Evolutionary conservation across 2,797 vertebrate species (phyloP), one percentile per base, ranked within the genome.

Genomic region (Kryptolebias ocellatus): DNA sequence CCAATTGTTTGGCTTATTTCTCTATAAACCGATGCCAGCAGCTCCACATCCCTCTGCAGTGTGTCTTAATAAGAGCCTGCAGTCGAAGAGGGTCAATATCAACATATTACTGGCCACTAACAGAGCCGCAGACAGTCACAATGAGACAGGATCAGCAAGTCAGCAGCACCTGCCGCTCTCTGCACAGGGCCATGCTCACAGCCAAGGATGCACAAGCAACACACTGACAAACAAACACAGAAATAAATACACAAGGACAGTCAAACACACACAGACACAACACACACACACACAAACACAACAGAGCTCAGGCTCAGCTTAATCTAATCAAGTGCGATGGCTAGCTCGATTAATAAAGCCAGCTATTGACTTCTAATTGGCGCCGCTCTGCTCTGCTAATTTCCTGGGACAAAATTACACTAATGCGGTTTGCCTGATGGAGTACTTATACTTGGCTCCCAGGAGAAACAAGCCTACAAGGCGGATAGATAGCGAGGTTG

Each of bases 351-450:
- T 95, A 95, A 95, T 95, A 94, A 94, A 94, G 93, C 94, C 90
- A 91, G 92, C 93, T 95, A 95, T 95, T 95, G 94, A 95, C 94
- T 93, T 92, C 91, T 95, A 94, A 95, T 95, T 94, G 94, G 94
- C 94, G 94, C 94, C 93, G 92, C 92, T 94, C 92, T 90, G 92
- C 93, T 94, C 91, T 93, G 92, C 94, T 94, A 93, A 94, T 94
- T 94, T 95, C 94, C 93, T 94, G 93, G 91, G 93, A 94, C 94
- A 71, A 92, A 94, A 94, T 95, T 94, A 94, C 93, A 91, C 93
- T 95, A 94, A 95, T 94, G 93, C 89, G 90, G 93, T 93, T 94
- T 94, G 93, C 91, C 89, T 94, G 94, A 93, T 93, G 92, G 93
- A 94, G 92, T 93, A 94, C 94, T 94, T 93, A 93, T 90, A 93